phyloP scores from a whole-genome alignment of 2,113 vertebrate species.

The Coptodon rendalli region DNA sequence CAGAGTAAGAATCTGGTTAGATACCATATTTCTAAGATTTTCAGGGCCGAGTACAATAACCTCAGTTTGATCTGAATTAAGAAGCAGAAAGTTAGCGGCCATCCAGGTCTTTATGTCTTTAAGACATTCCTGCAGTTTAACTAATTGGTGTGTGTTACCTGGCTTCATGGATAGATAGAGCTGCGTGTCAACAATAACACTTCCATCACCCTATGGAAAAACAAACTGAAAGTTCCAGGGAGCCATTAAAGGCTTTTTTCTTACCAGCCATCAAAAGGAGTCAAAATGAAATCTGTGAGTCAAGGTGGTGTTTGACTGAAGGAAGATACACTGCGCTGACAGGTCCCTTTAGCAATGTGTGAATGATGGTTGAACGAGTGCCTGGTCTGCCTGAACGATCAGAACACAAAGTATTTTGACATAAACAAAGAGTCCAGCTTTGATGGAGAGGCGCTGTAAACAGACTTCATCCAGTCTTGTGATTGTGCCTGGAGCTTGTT shows the following conservation, averaged over 20 bases:
- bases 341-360: not conserved
- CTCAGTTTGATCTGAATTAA: too few relatives aligned
- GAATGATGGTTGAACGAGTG: slow-evolving; percentile 17
- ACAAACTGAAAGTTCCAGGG: not conserved
- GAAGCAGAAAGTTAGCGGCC: too few relatives aligned
- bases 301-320: not conserved
- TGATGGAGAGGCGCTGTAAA: slow-evolving; percentile 1
- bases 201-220: not conserved
- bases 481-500: not conserved
- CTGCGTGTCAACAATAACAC: too few relatives aligned
- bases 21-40: too few relatives aligned
- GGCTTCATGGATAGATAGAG: too few relatives aligned
- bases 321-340: not conserved
- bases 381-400: not conserved
- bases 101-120: too few relatives aligned
- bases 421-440: slow-evolving; percentile 16
- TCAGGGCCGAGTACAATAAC: too few relatives aligned
- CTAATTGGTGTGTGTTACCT: too few relatives aligned
- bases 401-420: slow-evolving; percentile 26
- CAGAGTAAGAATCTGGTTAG: too few relatives aligned
- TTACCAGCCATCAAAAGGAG: not conserved
- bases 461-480: not conserved
- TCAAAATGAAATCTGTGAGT: slow-evolving; percentile 28
- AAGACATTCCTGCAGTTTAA: too few relatives aligned
- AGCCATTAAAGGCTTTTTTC: not conserved